Base-by-base conservation (phyloP, 2,888 invertebrate genomes). In the Melanophora roralis region DNA sequence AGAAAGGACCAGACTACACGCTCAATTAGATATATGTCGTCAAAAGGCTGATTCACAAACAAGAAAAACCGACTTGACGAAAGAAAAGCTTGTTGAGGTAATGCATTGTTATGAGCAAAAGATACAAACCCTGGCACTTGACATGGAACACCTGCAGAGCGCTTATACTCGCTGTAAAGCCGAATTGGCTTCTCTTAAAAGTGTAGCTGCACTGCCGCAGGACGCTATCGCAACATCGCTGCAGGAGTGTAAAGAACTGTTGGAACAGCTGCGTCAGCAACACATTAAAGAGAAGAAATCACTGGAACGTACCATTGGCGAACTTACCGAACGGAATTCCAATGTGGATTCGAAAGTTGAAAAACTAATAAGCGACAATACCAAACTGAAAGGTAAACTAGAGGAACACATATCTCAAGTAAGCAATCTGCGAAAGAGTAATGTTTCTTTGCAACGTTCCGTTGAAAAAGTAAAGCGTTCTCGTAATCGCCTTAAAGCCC, bases 41-140 rank as follows among this genome's bases (percentile, higher is more conserved):
- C 83, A 84, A 36, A 90, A 92, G 81, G 87, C 89, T 0, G 89
- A 90, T 67, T 84, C 89, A 0, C 90, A 90, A 81, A 89, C 89
- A 9, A 94, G 94, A 82, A 93, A 95, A 83, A 92, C 93, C 0
- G 93, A 93, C 73, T 88, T 94, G 65, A 93, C 94, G 16, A 95
- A 94, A 86, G 92, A 93, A 62, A 95, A 95, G 84, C 88, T 95
- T 68, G 93, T 94, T 68, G 94, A 95, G 84, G 92, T 95, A 14
- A 93, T 94, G 86, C 93, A 93, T 55, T 90, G 93, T 82, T 95
- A 95, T 87, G 95, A 95, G 84, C 93, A 93, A 85, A 95, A 95
- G 89, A 92, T 94, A 91, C 89, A 91, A 90, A 84, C 87, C 1
- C 83, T 89, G 9, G 78, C 87, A 1, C 83, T 90, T 45, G 90